A percentile compares a stretch with the other conserved stretches of the same genome.
These are phyloP conservation scores for Heliconius cydno DNA, from an alignment of 2,888 invertebrate species.

Conservation along the genomic window DNA sequence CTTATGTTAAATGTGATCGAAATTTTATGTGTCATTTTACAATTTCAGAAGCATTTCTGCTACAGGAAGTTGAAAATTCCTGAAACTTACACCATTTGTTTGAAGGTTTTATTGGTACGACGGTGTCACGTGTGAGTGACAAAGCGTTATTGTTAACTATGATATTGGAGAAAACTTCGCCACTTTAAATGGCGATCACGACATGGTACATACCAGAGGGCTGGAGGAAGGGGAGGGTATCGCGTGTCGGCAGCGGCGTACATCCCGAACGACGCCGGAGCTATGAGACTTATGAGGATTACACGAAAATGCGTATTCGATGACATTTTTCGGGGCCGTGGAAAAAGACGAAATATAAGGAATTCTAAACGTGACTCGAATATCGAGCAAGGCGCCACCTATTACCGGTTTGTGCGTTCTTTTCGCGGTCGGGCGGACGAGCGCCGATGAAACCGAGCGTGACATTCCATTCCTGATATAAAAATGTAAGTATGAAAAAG, in stretches of 20 bases:
- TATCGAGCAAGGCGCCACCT: constrained; percentile 75
- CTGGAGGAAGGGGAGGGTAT: constrained; percentile 53
- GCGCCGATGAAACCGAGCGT: constrained; percentile 79
- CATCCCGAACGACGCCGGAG: constrained; percentile 67
- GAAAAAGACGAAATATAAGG: constrained; percentile 83
- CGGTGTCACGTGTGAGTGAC: constrained; percentile 44
- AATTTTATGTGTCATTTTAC: neutral
- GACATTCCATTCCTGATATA: constrained; percentile 81
- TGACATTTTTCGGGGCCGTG: constrained; percentile 82
- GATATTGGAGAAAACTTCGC: constrained; percentile 54
- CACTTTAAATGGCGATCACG: constrained; percentile 70
- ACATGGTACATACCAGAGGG: constrained; percentile 70
- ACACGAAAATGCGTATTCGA: constrained; percentile 83
- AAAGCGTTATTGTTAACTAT: constrained; percentile 52
- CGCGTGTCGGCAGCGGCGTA: constrained; percentile 58
- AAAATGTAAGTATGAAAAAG: constrained; percentile 82
- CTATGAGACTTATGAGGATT: constrained; percentile 82
- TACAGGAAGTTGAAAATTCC: constrained; percentile 15
- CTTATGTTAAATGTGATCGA: neutral
- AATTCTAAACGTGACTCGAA: constrained; percentile 82
- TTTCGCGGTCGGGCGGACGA: constrained; percentile 78
- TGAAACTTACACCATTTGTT: constrained; percentile 23
- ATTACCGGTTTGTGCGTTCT: constrained; percentile 79
- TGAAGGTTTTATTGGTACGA: constrained; percentile 35
- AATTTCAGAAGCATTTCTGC: neutral